Conservation (phyloP, 2,888 invertebrate genomes). For the Smittia sp. region DNA sequence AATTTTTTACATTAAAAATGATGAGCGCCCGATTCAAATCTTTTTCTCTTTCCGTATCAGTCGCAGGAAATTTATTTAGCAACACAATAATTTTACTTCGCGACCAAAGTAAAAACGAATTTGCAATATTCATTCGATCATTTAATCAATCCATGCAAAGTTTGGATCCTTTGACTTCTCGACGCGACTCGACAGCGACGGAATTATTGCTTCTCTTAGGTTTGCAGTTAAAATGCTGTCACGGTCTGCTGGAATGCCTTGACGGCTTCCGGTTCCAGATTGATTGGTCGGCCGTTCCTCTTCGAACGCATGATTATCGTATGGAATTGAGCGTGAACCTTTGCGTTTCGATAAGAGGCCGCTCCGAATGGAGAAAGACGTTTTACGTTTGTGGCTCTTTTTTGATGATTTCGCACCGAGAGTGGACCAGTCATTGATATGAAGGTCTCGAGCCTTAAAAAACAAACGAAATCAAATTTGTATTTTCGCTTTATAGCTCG, state of each 20-base stretch:
- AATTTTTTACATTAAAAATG: too few species aligned
- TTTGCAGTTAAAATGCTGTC: constrained; percentile 18
- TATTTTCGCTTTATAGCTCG: not conserved
- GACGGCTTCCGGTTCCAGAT: not conserved
- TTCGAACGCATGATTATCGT: constrained; percentile 18
- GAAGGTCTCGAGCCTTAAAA: not conserved
- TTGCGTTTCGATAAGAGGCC: not conserved
- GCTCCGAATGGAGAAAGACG: not conserved
- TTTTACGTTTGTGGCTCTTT: constrained; percentile 26
- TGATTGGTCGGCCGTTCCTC: not conserved
- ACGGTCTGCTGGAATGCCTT: constrained; percentile 11
- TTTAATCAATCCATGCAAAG: constrained; percentile 45
- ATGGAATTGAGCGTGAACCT: not conserved
- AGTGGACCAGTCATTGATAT: constrained; percentile 13
- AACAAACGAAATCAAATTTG: constrained; percentile 17
- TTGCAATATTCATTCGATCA: too few species aligned
- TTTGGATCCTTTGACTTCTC: constrained; percentile 34
- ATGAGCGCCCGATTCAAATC: too few species aligned
- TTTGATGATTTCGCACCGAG: not conserved
- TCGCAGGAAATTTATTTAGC: too few species aligned
- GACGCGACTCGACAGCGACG: constrained; percentile 38
- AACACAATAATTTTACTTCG: too few species aligned
- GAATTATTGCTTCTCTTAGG: constrained; percentile 16
- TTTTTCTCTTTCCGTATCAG: too few species aligned
- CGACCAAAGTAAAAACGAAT: too few species aligned